A percentile compares a stretch with the other conserved stretches of the same genome.
Evolutionary conservation across 2,888 invertebrate genomes (phyloP).

Genomic region (Drosophila fungiperda): DNA sequence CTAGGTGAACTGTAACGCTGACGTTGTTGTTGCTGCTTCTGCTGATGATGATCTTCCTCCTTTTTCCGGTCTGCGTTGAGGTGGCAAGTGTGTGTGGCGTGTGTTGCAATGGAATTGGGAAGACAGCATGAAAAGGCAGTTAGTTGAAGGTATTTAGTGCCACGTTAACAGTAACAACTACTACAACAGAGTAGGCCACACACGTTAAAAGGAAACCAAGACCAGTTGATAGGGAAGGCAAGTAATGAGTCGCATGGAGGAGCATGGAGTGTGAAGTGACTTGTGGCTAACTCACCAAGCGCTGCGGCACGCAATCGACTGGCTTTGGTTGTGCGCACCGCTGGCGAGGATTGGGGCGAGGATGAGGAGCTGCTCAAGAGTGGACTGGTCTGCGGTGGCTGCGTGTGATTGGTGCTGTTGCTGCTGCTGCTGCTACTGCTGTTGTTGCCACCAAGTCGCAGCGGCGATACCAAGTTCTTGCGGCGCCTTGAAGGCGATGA

Average conservation of each 20-base stretch:
- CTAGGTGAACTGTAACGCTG: conserved; percentile 74
- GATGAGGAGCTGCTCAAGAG: conserved; percentile 68
- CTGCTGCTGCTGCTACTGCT: conserved; percentile 7
- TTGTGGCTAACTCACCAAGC: conserved; percentile 82
- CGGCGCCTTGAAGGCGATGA: conserved; percentile 70
- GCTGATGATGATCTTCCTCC: conserved; percentile 76
- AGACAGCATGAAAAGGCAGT: conserved; percentile 46
- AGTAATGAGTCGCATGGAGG: conserved; percentile 5
- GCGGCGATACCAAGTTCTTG: conserved; percentile 78
- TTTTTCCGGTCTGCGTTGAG: conserved; percentile 82
- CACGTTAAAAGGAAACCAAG: conserved; percentile 22
- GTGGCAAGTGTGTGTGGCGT: conserved; percentile 4
- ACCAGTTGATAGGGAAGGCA: conserved; percentile 17
- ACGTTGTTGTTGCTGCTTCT: conserved; percentile 49
- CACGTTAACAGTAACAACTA: conserved; percentile 23
- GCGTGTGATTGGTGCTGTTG: conserved; percentile 35
- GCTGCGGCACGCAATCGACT: conserved; percentile 90
- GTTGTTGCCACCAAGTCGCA: conserved; percentile 51
- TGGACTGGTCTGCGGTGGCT: conserved; percentile 63
- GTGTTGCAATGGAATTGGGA: conserved; percentile 18
- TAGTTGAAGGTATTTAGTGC: conserved; percentile 41
- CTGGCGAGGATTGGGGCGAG: conserved; percentile 68
- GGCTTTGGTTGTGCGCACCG: conserved; percentile 89
- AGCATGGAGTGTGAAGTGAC: conserved; percentile 12
- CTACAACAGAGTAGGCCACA: background rate